phyloP scores from a whole-genome alignment of 1,140 invertebrate genomes.

The Saccostrea glomerata region DNA sequence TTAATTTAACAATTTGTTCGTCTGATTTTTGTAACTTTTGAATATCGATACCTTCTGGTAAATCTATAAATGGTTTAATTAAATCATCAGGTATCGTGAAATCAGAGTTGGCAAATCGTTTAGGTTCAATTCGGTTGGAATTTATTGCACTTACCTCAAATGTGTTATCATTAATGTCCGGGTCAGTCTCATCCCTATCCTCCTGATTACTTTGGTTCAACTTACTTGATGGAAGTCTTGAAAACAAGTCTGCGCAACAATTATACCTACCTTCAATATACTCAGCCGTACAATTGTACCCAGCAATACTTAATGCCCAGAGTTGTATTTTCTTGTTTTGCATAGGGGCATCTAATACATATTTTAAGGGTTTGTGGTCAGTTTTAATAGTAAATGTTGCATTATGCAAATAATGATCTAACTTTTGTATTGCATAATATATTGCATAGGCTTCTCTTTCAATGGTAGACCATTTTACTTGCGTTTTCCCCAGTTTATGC shows the following conservation, averaged over 20 bases:
- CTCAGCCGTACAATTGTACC: no score
- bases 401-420: no score
- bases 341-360: constrained; percentile 40
- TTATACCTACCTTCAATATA: no score
- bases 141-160: constrained; percentile 5
- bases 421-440: not conserved
- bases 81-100: not conserved
- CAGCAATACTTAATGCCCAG: no score
- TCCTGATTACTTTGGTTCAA: not conserved
- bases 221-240: not conserved
- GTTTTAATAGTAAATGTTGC: constrained; percentile 60
- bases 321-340: no score
- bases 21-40: not conserved
- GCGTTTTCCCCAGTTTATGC: constrained; percentile 39
- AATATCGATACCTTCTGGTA: not conserved
- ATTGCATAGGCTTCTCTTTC: constrained; percentile 60
- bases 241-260: no score
- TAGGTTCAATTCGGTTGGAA: not conserved
- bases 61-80: not conserved
- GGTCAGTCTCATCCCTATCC: not conserved
- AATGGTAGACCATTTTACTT: constrained; percentile 53
- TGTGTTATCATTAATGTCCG: not conserved
- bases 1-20: not conserved
- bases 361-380: constrained; percentile 63
- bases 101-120: not conserved